Evolutionary conservation across 2,888 invertebrate genomes (phyloP), one percentile per base, ranked within the genome.

Genomic region (Drosophila eohydei): DNA sequence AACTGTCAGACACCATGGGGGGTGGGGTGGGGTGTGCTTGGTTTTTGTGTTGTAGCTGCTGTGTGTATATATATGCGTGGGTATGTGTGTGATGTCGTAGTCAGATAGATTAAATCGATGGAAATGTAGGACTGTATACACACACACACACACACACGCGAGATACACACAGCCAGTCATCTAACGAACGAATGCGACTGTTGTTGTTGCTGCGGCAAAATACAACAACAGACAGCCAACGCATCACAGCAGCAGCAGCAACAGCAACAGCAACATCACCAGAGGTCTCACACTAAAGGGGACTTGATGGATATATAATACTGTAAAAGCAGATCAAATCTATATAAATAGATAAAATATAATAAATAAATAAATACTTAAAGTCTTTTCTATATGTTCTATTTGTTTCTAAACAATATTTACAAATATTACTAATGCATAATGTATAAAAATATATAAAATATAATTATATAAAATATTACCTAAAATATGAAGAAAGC

Each of bases 31-130:
- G 21, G 21, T 84, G 84, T 32, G 88, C 78, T 80, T 78, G 89
- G 70, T 87, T 89, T 87, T 78, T 83, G 65, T 78, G 71, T 56
- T 80, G 63, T 75, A 50, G 79, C 64, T 75, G 71, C 46, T 65
- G 43, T 67, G 21, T 43, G n/a, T 54, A 7, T 36, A 12, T 61
- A 5, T 57, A 26, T 52, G 11, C 43, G 40, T 64, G 68, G 69
- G 59, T 75, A 59, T 82, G 62, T 87, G 79, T 76, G 78, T 83
- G 89, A 90, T 87, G 89, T 82, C 90, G 89, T 86, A 86, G 82
- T 83, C 90, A 89, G 89, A 90, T 88, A 89, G 89, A 89, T 88
- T 89, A 89, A 90, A 89, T 90, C 90, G 88, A 89, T 89, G 89
- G 90, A 89, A 90, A 90, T 89, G 87, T 89, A 88, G 89, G 86